phyloP scores from a whole-genome alignment of 2,113 vertebrate species.

The Xyrauchen texanus region DNA sequence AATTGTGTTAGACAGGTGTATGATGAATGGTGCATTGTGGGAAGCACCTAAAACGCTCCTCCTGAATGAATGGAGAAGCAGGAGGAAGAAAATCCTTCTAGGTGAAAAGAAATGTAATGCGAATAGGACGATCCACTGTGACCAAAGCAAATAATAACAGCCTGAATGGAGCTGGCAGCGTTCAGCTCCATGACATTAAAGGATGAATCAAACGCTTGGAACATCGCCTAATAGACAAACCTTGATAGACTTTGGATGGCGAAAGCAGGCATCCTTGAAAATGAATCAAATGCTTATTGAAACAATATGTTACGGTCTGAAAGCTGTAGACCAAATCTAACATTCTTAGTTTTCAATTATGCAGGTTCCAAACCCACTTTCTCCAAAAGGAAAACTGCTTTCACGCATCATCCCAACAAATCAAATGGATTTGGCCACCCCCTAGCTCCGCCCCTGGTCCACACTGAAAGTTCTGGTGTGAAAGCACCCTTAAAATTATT shows the following conservation, averaged over 20 bases:
- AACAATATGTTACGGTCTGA: background rate
- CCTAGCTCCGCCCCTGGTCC: too few species aligned
- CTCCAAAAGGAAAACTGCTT: too few species aligned
- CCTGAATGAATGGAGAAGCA: conserved; percentile 27
- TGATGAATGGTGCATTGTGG: conserved; percentile 54
- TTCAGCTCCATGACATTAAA: conserved; percentile 2
- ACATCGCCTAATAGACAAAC: background rate
- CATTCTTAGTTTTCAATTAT: background rate
- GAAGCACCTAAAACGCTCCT: conserved; percentile 37
- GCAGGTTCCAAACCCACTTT: too few species aligned
- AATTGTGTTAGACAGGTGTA: conserved; percentile 46
- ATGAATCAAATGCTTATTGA: background rate
- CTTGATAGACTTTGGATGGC: too few species aligned
- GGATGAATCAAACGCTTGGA: background rate
- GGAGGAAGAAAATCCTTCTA: conserved; percentile 15
- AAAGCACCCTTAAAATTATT: too few species aligned
- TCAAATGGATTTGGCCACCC: too few species aligned
- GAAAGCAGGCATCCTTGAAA: background rate
- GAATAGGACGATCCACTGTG: conserved; percentile 12
- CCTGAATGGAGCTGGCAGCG: conserved; percentile 3
- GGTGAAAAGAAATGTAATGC: conserved; percentile 17
- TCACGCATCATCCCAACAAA: too few species aligned
- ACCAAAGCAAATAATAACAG: conserved; percentile 28
- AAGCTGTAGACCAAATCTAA: background rate
- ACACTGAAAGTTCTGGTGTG: too few species aligned